Evolutionary conservation across 2,888 invertebrate genomes (phyloP), one percentile per base, ranked within the genome.

Genomic region (Julus scanicus): DNA sequence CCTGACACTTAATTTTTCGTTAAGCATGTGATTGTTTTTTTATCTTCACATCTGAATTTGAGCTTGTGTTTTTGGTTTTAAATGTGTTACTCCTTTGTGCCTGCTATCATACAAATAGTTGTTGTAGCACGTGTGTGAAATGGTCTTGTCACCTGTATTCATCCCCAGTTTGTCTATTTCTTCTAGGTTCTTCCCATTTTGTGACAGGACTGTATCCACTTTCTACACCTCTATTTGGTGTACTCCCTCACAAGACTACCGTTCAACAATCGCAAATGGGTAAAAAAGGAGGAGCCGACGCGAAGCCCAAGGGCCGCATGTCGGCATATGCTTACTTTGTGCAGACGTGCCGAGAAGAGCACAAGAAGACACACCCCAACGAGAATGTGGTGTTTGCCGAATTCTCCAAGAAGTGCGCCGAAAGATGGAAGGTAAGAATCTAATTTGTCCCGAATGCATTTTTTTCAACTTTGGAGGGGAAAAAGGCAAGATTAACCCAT

Each of bases 321-420:
- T 97, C 97, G 89, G 97, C 98, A 85, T 98, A 98, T 92, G 97
- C 98, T 49, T 98, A 96, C 94, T 99, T 99, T 93, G 99, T 99
- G 90, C 99, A 99, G 93, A 99, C 98, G 86, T 99, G 99, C 93
- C 96, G 99, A 90, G 99, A 99, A 93, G 99, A 99, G 93, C 99
- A 99, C 94, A 99, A 99, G 95, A 99, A 99, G 94, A 99, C 99
- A 93, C 98, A 99, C 92, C 99, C 99, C 17, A 98, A 98, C 92
- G 99, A 99, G 93, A 97, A 97, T 92, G 99, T 99, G 87, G 96
- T 98, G 90, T 99, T 99, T 92, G 96, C 98, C 40, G 99, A 99
- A 91, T 99, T 99, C 93, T 99, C 99, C 88, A 97, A 98, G 94
- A 99, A 99, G 92, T 99, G 99, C 93, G 98, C 99, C 90, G 98